Base-by-base conservation (phyloP, 1,140 invertebrate species). In the Drosophila funebris region DNA sequence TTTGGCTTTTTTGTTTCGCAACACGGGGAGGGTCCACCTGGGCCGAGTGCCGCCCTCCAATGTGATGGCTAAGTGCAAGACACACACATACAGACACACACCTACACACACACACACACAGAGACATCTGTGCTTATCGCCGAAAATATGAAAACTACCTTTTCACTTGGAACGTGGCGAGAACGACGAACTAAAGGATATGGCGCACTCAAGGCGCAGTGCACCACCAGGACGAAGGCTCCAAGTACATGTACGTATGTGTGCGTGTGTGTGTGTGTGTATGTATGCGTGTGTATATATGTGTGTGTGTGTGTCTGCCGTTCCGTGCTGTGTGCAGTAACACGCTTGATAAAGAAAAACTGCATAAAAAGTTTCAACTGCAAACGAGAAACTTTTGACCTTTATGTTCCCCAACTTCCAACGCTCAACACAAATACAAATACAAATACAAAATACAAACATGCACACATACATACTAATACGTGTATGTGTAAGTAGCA, bases 91-190 rank as follows among this genome's bases (percentile, higher is more conserved):
- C 9, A 31, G 52, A 70, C 33, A 53, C 16, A 64, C 7, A 41
- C 6, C 50, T 18, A 64, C 9, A 43, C 11, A 64, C 27, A 33
- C 43, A 72, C 27, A 57, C n/a, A 64, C n/a, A 56, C 4, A 66
- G 52, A 66, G 22, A 67, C 37, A n/a, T 36, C 22, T 43, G 29
- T 71, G 74, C 82, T 87, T 87, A 87, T 87, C 82, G 82, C 75
- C 78, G 76, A 87, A 84, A 87, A 87, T 87, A 88, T 87, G 82
- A 87, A 87, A 87, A 87, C 83, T 87, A 82, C 78, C 72, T 88
- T 82, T 72, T 62, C 20, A 57, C 44, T 58, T 76, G 73, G 80
- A 69, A 33, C 48, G 27, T 52, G 54, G 53, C 43, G 43, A 44
- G 70, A 62, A 53, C 41, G 48, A 16, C 4, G 29, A 41, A 27